Percentiles rank a stretch among this genome's conserved stretches.
Evolutionary conservation across 1,140 invertebrate genomes (phyloP).

Genomic region (Diabrotica virgifera): DNA sequence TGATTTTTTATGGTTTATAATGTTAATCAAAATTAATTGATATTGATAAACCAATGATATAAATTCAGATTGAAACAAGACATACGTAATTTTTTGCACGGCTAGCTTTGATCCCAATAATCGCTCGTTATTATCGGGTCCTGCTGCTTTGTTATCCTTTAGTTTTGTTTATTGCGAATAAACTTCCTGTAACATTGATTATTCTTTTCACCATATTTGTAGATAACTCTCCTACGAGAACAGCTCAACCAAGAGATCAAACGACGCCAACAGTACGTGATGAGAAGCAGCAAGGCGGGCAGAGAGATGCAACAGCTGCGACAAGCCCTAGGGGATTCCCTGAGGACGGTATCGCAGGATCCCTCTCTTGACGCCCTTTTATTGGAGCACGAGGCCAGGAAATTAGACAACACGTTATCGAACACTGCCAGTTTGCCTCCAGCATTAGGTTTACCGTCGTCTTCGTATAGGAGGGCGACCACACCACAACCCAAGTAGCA

Average conservation of each 20-base stretch:
- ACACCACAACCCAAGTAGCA: conserved; percentile 47
- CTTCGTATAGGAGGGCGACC: conserved; percentile 48
- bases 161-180: background rate
- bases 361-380: conserved; percentile 76
- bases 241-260: conserved; percentile 85
- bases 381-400: conserved; percentile 81
- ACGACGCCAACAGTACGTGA: conserved; percentile 78
- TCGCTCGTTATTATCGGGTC: too few species aligned
- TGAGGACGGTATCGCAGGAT: conserved; percentile 78
- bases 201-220: background rate
- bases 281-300: conserved; percentile 75
- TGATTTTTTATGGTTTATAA: too few species aligned
- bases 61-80: too few species aligned
- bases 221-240: conserved; percentile 71
- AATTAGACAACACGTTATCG: conserved; percentile 68
- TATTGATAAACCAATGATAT: too few species aligned
- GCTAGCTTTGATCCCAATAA: too few species aligned
- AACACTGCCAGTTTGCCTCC: conserved; percentile 60
- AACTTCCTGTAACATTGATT: background rate
- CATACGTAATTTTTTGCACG: too few species aligned
- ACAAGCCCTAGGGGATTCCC: conserved; percentile 76
- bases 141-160: background rate
- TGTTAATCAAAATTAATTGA: too few species aligned
- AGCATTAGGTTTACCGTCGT: conserved; percentile 45
- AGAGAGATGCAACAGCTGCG: conserved; percentile 82